phyloP scores from a whole-genome alignment of 2,113 vertebrate species.

The Engraulis encrasicolus region DNA sequence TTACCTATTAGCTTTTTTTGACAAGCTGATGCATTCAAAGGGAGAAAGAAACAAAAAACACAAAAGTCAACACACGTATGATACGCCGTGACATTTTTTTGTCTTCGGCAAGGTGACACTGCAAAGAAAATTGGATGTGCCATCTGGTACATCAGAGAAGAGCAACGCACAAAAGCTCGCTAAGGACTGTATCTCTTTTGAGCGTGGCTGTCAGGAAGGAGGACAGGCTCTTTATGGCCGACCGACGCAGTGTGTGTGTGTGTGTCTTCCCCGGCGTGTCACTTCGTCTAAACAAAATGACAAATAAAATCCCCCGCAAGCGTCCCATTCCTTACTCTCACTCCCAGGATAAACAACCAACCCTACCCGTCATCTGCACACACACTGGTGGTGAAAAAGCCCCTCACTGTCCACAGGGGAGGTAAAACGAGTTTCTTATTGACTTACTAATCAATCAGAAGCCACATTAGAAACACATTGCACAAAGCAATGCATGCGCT shows the following conservation, averaged over 20 bases:
- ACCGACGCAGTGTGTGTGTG: slow-evolving; percentile 60
- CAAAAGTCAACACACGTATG: slow-evolving; percentile 37
- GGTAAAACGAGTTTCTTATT: slow-evolving; percentile 15
- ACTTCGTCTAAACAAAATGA: slow-evolving; percentile 80
- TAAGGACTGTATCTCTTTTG: slow-evolving; percentile 46
- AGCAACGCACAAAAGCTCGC: slow-evolving; percentile 33
- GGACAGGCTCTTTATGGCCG: slow-evolving; percentile 65
- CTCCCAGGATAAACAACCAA: slow-evolving; percentile 65
- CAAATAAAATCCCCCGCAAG: slow-evolving; percentile 76
- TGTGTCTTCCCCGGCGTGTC: slow-evolving; percentile 69
- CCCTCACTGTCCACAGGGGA: slow-evolving; percentile 1
- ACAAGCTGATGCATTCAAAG: slow-evolving; percentile 39
- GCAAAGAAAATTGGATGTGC: slow-evolving; percentile 58
- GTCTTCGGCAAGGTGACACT: slow-evolving; percentile 57
- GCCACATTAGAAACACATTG: slow-evolving; percentile 16
- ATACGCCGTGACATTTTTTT: slow-evolving; percentile 46
- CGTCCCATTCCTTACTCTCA: slow-evolving; percentile 70
- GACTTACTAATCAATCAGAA: slow-evolving; percentile 9
- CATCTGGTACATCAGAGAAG: slow-evolving; percentile 53
- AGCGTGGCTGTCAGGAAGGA: slow-evolving; percentile 62
- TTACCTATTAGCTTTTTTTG: slow-evolving; percentile 34
- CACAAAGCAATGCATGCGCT: neutral
- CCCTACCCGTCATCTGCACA: slow-evolving; percentile 35
- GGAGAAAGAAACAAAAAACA: neutral
- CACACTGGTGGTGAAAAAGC: neutral